phyloP scores from a whole-genome alignment of 2,888 invertebrate genomes.

The Stenodema calcarata region DNA sequence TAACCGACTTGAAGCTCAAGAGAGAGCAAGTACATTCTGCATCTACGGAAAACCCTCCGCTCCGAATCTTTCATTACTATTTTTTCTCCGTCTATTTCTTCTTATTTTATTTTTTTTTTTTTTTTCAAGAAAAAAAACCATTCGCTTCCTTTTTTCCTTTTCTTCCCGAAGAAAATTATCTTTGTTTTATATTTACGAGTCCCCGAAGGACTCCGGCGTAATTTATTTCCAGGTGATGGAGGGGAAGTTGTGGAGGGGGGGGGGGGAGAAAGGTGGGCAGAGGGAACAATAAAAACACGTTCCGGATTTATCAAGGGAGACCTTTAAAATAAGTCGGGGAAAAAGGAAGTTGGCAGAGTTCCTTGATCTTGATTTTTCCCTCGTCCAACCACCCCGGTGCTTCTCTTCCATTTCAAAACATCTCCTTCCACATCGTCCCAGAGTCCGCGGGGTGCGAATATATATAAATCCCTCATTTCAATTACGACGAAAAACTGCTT shows the following conservation, averaged over 20 bases:
- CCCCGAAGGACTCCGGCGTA: constrained; percentile 29
- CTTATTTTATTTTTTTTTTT: background rate
- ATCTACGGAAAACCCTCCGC: too few relatives aligned
- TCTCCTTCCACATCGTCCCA: too few relatives aligned
- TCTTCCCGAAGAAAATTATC: constrained; percentile 32
- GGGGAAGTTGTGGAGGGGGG: background rate
- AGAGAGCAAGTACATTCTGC: too few relatives aligned
- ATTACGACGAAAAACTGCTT: too few relatives aligned
- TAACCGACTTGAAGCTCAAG: background rate
- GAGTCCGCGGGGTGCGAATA: too few relatives aligned
- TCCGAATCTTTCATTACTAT: too few relatives aligned
- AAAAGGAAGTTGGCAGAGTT: constrained; percentile 36
- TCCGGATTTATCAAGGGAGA: constrained; percentile 40
- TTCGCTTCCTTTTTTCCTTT: background rate
- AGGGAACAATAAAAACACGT: constrained; percentile 44
- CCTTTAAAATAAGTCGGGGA: constrained; percentile 19
- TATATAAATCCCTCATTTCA: too few relatives aligned
- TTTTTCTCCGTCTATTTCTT: background rate
- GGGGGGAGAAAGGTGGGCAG: background rate
- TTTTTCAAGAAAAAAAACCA: background rate
- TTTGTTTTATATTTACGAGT: constrained; percentile 45
- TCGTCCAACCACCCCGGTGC: background rate
- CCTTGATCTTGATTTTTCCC: constrained; percentile 36
- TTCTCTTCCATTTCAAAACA: background rate
- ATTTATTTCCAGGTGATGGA: constrained; percentile 41